Base-by-base conservation (phyloP, 2,797 vertebrate genomes). In the Girardinus metallicus region DNA sequence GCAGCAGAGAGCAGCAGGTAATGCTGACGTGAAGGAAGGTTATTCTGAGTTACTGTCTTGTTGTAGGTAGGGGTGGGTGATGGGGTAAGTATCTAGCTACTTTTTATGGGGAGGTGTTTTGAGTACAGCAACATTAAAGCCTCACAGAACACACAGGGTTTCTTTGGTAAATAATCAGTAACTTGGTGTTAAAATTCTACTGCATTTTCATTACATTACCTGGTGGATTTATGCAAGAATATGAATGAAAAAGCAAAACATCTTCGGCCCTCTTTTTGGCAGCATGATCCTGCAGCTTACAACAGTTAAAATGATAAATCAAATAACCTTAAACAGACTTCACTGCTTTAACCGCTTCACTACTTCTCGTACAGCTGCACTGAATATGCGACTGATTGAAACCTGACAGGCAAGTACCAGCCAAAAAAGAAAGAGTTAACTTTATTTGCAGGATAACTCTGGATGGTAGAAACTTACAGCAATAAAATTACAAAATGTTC, bases 41-140 rank as follows among this genome's bases (percentile, higher is more conserved):
- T 23, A 82, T 79, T 78, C 68, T 43, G 29, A 76, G 55, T 80
- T 78, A 80, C 75, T 43, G 81, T 90, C 79, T 84, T 83, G 80
- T 88, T 88, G 80, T 44, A 85, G 80, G 71, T 41, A 76, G 80
- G 53, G 74, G 74, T 81, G 80, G 74, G 80, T 7, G 80, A 76
- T 76, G 80, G 71, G 80, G 31, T 68, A 34, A 18, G 3, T 18
- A 73, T 41, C n/a, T 13, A 15, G 41, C 31, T 16, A 74, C 55
- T 31, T n/a, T 41, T 62, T 41, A 21, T n/a, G 29, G 10, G 10
- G 7, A 68, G 21, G 15, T 31, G 5, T 3, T 29, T 62, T 36
- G 9, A 31, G 57, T 31, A 34, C 29, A 62, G 29, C 47, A 71
- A 34, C 26, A 5, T 53, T 72, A 79, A 36, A 62, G 12, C n/a